phyloP scores from a whole-genome alignment of 1,140 invertebrate genomes.

The Drosophila mojavensis region DNA sequence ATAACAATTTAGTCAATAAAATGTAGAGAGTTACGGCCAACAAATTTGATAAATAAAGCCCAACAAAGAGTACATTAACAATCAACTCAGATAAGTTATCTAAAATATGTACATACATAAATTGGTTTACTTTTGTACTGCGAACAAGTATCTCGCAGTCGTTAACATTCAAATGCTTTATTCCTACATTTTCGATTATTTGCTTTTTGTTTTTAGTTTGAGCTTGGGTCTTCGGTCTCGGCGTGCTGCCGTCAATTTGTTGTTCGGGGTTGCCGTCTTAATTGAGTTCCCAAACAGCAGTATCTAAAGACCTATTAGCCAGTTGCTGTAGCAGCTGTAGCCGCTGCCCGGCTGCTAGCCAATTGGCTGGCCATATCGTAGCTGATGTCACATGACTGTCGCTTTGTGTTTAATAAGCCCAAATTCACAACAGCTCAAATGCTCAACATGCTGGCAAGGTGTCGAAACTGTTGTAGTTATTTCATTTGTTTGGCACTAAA shows the following conservation, averaged over 20 bases:
- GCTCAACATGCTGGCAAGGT: conserved; percentile 44
- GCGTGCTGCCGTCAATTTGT: conserved; percentile 25
- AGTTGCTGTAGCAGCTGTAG: conserved; percentile 20
- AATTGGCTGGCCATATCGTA: conserved; percentile 25
- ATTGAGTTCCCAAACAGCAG: conserved; percentile 45
- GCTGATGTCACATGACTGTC: conserved; percentile 68
- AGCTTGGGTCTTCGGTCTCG: neutral
- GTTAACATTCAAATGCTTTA: too few species aligned
- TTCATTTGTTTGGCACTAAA: conserved; percentile 25
- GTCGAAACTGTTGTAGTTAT: conserved; percentile 49
- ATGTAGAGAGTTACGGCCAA: too few species aligned
- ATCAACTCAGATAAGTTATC: too few species aligned
- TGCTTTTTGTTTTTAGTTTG: conserved; percentile 4
- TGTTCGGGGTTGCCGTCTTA: conserved; percentile 28
- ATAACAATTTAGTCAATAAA: too few species aligned
- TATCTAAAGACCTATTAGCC: conserved; percentile 41
- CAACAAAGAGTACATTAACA: too few species aligned
- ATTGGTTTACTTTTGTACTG: too few species aligned
- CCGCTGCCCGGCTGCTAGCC: neutral
- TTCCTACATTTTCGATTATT: too few species aligned
- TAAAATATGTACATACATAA: too few species aligned
- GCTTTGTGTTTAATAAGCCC: conserved; percentile 72
- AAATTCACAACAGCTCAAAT: conserved; percentile 34
- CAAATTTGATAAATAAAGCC: too few species aligned
- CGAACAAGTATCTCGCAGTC: too few species aligned